Base-by-base conservation (phyloP, 2,113 vertebrate species). In the Catagonus wagneri region DNA sequence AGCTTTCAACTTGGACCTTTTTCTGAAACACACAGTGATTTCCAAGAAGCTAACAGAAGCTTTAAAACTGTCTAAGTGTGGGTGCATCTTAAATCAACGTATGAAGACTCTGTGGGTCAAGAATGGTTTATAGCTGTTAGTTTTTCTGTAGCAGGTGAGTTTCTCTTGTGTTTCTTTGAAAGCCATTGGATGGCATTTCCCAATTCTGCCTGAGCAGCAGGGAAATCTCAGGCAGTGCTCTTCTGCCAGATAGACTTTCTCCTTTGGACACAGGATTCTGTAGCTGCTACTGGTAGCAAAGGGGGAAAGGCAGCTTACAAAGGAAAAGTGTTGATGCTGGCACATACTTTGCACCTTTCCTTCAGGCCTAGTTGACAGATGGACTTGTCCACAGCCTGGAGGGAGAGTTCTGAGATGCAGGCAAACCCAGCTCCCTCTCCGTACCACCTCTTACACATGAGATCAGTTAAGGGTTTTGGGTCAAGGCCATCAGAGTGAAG, bases 41-140 rank as follows among this genome's bases (percentile, higher is more conserved):
- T 92, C 39, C 3, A 69, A 69, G 68, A 78, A 95, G 76, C 72
- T 87, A 88, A 81, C 12, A 72, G 81, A 90, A 91, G 61, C 68
- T 94, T 88, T 88, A 56, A 32, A 63, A 84, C 44, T 32, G 2
- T 17, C 34, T 69, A 32, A n/a, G 36, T 22, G 81, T 83, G 71
- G 16, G 4, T 44, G 6, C 27, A 29, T 65, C 83, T 66, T 50
- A 60, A 83, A 75, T 25, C 19, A 27, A 71, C 68, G 50, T 20
- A 19, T 54, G 69, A 89, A 89, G 50, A 84, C 2, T 7, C 54
- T 17, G 12, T 32, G 78, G 54, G 54, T 39, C 52, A 58, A 71
- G 80, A 2, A 5, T 3, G 14, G 68, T 68, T 91, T n/a, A 6
- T 14, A 27, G 65, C 54, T 32, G 20, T n/a, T 90, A 65, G 15